Conservation (phyloP, 2,797 vertebrate genomes). For the Leptatherina wallacei region DNA sequence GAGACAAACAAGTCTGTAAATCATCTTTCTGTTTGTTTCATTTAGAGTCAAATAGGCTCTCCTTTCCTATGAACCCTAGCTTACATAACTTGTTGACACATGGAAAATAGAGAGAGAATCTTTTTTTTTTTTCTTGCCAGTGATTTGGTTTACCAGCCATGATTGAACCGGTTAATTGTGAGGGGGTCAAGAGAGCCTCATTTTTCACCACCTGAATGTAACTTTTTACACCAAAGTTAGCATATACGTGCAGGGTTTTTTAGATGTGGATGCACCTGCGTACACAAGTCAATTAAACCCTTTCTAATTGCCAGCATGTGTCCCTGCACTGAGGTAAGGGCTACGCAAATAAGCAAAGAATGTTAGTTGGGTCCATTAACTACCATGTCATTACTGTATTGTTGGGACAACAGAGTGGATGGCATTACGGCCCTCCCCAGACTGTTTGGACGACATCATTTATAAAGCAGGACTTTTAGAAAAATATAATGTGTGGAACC, state of each 20-base stretch:
- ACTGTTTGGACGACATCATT: neutral
- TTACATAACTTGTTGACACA: constrained; percentile 44
- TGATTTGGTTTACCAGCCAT: constrained; percentile 6
- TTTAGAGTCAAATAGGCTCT: constrained; percentile 25
- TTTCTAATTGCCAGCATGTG: neutral
- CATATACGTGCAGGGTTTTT: neutral
- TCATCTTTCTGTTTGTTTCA: constrained; percentile 17
- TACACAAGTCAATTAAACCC: neutral
- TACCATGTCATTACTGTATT: neutral
- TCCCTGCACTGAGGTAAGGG: neutral
- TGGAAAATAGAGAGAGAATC: constrained; percentile 16
- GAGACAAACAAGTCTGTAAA: constrained; percentile 25
- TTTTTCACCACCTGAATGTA: no score
- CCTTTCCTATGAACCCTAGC: neutral
- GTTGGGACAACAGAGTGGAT: neutral
- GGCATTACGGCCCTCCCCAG: neutral
- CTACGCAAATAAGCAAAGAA: neutral
- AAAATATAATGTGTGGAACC: neutral
- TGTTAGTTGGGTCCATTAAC: neutral
- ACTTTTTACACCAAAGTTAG: neutral
- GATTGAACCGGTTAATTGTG: constrained; percentile 25
- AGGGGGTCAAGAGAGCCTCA: neutral
- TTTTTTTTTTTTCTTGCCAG: constrained; percentile 12
- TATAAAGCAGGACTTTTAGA: neutral
- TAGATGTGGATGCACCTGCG: neutral